These are phyloP conservation scores for Cyclina sinensis DNA, from an alignment of 1,140 invertebrate species.

Conservation along the genomic window DNA sequence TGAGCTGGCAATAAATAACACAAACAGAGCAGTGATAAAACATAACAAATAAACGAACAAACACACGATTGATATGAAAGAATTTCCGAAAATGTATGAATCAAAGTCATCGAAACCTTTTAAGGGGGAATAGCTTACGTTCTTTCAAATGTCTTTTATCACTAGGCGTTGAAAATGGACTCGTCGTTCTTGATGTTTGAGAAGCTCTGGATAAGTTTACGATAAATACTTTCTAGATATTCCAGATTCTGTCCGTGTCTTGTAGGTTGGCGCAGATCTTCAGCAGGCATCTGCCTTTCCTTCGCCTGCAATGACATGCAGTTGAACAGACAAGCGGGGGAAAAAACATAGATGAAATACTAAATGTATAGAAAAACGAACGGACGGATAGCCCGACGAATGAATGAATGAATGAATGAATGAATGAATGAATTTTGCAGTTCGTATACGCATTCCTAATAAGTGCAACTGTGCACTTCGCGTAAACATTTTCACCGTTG, in stretches of 20 bases:
- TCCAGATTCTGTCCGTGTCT: no score
- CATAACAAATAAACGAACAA: background rate
- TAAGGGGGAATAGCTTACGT: background rate
- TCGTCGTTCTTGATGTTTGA: no score
- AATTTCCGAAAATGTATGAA: background rate
- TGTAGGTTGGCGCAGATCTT: no score
- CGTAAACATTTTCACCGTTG: background rate
- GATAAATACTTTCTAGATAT: no score
- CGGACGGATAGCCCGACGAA: background rate
- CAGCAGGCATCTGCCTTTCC: no score
- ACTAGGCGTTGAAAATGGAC: background rate
- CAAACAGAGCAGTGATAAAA: background rate
- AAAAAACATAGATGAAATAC: no score
- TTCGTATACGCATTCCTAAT: background rate
- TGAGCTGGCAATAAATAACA: background rate
- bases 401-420: background rate
- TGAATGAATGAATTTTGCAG: background rate
- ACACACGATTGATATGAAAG: background rate
- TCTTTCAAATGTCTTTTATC: background rate
- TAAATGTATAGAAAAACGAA: no score
- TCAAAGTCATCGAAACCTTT: background rate
- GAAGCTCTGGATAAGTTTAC: no score
- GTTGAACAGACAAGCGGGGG: no score
- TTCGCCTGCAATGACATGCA: no score
- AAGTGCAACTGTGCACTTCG: background rate